phyloP scores from a whole-genome alignment of 2,797 vertebrate species.

The Fringilla coelebs region DNA sequence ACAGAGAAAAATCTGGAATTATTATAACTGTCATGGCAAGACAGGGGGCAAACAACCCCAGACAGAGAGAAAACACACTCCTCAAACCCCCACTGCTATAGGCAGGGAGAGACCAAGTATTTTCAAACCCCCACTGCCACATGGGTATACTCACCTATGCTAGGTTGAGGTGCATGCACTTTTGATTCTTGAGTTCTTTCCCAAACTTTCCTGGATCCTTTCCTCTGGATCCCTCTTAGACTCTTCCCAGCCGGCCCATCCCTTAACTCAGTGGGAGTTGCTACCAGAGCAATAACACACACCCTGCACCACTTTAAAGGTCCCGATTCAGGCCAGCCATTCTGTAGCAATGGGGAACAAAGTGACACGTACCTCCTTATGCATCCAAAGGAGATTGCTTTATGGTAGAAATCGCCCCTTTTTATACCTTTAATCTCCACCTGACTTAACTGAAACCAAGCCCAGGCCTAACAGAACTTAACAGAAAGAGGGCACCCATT shows the following conservation, averaged over 20 bases:
- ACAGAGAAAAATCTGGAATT: background rate
- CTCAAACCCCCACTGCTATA: background rate
- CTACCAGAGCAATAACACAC: background rate
- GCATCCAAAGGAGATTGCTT: background rate
- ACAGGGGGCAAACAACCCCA: background rate
- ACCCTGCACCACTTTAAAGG: background rate
- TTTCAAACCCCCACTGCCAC: background rate
- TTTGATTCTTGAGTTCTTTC: background rate
- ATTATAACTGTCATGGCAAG: background rate
- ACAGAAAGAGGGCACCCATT: background rate
- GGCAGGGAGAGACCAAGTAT: background rate
- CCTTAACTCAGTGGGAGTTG: background rate
- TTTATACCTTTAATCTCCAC: background rate
- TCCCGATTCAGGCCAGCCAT: background rate
- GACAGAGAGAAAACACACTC: background rate
- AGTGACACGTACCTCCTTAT: background rate
- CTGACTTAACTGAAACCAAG: background rate
- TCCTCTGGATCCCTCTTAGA: no score
- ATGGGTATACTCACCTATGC: background rate
- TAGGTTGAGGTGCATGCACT: background rate
- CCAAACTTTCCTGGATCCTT: background rate
- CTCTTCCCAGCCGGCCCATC: background rate
- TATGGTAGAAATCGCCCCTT: background rate
- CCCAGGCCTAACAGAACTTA: background rate
- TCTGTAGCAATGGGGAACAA: background rate